Evolutionary conservation across 2,797 vertebrate species (phyloP).

Genomic region (Paramormyrops hopkinsi): DNA sequence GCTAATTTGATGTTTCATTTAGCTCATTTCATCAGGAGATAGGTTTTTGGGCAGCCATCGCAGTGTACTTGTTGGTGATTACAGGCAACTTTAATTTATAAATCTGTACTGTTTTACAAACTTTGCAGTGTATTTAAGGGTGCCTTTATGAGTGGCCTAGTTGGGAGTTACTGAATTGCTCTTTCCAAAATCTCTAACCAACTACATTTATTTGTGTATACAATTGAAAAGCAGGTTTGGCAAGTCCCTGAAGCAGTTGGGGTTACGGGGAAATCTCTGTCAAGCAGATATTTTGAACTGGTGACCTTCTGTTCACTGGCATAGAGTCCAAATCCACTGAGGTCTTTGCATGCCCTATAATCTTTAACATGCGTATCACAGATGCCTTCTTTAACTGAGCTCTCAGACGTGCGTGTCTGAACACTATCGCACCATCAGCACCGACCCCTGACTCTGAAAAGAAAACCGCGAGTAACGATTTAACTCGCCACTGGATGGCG

Average conservation of each 20-base stretch:
- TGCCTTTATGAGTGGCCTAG: neutral
- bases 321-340: neutral
- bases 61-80: neutral
- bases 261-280: neutral
- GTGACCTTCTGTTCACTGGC: neutral
- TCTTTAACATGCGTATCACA: neutral
- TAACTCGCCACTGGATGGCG: slow-evolving; percentile 10
- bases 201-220: neutral
- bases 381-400: neutral
- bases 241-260: neutral
- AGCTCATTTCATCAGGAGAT: neutral
- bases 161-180: neutral
- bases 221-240: neutral
- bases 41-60: neutral
- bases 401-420: neutral
- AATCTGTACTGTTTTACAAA: neutral
- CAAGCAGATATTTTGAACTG: neutral
- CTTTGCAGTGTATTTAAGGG: neutral
- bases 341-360: neutral
- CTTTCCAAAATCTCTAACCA: neutral
- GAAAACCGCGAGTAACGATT: neutral
- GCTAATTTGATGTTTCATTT: neutral
- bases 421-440: neutral
- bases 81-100: neutral
- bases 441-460: neutral